phyloP scores from a whole-genome alignment of 2,797 vertebrate species.

The Ceryle rudis region DNA sequence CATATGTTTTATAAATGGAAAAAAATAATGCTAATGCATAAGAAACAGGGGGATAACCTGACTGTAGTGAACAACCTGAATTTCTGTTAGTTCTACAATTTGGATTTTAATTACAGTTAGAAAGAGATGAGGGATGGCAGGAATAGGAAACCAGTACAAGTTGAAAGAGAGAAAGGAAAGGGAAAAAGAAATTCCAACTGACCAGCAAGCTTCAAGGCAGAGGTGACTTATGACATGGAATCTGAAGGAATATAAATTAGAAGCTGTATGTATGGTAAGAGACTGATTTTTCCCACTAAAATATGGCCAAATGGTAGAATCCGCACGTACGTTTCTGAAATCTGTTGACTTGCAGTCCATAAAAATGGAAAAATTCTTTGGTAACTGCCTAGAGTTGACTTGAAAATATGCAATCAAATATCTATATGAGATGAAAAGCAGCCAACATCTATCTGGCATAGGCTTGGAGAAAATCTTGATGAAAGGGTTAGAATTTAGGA shows the following conservation, averaged over 20 bases:
- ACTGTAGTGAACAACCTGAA: not conserved
- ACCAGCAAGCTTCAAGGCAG: not conserved
- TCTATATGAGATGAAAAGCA: not conserved
- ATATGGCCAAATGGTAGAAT: not conserved
- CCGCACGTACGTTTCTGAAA: not conserved
- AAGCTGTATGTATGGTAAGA: not conserved
- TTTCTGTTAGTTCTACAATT: not conserved
- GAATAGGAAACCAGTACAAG: not conserved
- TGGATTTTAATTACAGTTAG: not conserved
- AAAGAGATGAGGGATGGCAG: not conserved
- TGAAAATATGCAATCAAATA: not conserved
- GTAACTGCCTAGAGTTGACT: not conserved
- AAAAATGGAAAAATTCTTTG: not conserved
- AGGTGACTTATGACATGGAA: not conserved
- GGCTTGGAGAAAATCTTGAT: not conserved
- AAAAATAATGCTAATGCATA: not conserved
- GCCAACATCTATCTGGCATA: not conserved
- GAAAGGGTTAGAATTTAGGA: not conserved
- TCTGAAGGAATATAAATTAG: not conserved
- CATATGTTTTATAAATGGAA: not conserved
- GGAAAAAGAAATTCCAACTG: not conserved
- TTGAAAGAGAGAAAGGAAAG: not conserved
- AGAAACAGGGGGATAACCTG: not conserved
- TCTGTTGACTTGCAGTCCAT: not conserved
- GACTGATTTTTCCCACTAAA: not conserved